Evolutionary conservation across 2,113 vertebrate genomes (phyloP), one percentile per base, ranked within the genome.

Genomic region (Naja naja): DNA sequence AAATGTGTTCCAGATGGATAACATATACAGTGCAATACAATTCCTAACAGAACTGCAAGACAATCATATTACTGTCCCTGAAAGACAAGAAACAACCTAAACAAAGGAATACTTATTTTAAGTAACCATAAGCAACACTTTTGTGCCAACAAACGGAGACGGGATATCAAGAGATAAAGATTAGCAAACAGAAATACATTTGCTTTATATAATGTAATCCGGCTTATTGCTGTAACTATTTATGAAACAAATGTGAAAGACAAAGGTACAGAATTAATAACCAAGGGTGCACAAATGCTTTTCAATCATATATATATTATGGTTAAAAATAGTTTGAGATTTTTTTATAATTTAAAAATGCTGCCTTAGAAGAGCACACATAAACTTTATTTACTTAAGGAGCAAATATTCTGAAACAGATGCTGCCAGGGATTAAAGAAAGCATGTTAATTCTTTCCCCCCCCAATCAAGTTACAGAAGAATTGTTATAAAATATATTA

Each of bases 121-220:
- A 96, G 96, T 94, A 95, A 94, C 93, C 94, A 94, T 95, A 95
- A 95, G 95, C 92, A 94, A 97, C 92, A 94, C 92, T 97, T 74
- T n/a, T 95, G 93, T 94, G 95, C 94, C 95, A 95, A 94, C 95
- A 95, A 96, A 96, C 89, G 91, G 90, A 94, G 95, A 96, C 93
- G 45, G 90, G 96, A 95, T 97, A 96, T 95, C 96, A 96, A 95
- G 95, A 96, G 96, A 96, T 96, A 97, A 96, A 96, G 96, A 96
- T 97, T 97, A 96, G 95, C 91, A 92, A 91, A 96, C 93, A 95
- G 91, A 94, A 97, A 95, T 94, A 95, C 0, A 4, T 94, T 95
- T 96, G 93, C 94, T 96, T 96, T 96, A 96, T 58, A 96, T 94
- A 95, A 23, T 94, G 94, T 96, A 96, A 97, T 96, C 96, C 92